Base-by-base conservation (phyloP, 2,888 invertebrate genomes). In the Cosmia trapezina region DNA sequence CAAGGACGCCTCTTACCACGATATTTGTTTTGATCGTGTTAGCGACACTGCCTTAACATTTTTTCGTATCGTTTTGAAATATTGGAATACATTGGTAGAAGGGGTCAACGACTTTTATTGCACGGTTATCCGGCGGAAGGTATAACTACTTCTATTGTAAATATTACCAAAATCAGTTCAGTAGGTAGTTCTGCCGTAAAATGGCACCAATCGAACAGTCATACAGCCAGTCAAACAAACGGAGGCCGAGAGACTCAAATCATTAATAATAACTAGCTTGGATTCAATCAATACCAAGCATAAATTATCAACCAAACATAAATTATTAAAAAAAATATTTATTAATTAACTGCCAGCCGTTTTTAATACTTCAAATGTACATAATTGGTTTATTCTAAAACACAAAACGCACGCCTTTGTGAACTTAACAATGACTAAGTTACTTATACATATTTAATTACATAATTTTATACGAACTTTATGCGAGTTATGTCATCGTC, bases 401-500 rank as follows among this genome's bases (percentile, higher is more conserved):
- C 19, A 65, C 61, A 65, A 73, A 78, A 79, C 33, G 56, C 70
- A 79, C 78, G 78, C 67, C 78, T 73, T 67, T 73, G 73, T 66
- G 28, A 60, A 17, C 70, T 64, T 53, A 53, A 47, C 22, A 56
- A 75, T 70, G 70, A 75, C 33, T 67, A 79, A 75, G n/a, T 19
- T 74, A n/a, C n/a, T n/a, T n/a, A 53, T 62, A 67, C 54, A 75
- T 80, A 56, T 75, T 70, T 80, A 79, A 75, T 79, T 75, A 61
- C 41, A 64, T 75, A 70, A 80, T 79, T 63, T 67, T 41, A 66
- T 47, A 17, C 59, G n/a, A 45, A 64, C 62, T 70, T 41, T 45
- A 60, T 12, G n/a, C 22, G 28, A n/a, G 57, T 79, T 75, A 75
- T 70, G 70, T 80, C 79, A 79, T 80, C 77, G 45, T 59, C n/a